phyloP scores from a whole-genome alignment of 2,113 vertebrate genomes.

The Noctilio leporinus region DNA sequence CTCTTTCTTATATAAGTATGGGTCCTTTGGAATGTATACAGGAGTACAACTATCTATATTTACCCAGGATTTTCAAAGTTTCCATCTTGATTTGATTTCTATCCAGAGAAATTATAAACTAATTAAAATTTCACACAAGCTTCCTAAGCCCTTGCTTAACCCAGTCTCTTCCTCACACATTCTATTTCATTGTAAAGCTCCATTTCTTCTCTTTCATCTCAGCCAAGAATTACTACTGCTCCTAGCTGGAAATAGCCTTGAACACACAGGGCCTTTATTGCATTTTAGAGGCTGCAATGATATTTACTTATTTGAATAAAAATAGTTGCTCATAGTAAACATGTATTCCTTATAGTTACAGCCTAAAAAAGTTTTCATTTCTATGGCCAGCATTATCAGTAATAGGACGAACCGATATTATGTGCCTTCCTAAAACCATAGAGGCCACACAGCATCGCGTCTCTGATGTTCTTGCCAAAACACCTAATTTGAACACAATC shows the following conservation, averaged over 20 bases:
- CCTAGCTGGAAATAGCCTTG: not conserved
- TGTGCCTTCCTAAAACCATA: not conserved
- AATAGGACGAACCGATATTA: not conserved
- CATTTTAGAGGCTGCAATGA: not conserved
- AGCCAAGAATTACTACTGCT: not conserved
- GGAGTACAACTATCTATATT: not conserved
- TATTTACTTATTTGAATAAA: not conserved
- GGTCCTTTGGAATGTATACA: not conserved
- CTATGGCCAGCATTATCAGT: not conserved
- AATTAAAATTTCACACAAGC: constrained; percentile 40
- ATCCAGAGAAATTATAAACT: not conserved
- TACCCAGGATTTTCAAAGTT: not conserved
- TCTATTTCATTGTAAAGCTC: not conserved
- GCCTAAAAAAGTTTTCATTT: not conserved
- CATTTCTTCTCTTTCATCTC: not conserved
- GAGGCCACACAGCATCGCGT: not conserved
- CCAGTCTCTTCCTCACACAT: not conserved
- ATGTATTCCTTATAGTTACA: not conserved
- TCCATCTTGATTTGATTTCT: constrained; percentile 2
- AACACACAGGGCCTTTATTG: not conserved
- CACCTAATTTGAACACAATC: not conserved
- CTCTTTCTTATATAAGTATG: not conserved
- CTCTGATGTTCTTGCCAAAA: not conserved
- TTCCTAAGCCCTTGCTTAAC: not conserved
- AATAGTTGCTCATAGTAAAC: not conserved